Evolutionary conservation across 2,888 invertebrate genomes (phyloP), one percentile per base, ranked within the genome.

Genomic region (Lasioglossum vierecki): DNA sequence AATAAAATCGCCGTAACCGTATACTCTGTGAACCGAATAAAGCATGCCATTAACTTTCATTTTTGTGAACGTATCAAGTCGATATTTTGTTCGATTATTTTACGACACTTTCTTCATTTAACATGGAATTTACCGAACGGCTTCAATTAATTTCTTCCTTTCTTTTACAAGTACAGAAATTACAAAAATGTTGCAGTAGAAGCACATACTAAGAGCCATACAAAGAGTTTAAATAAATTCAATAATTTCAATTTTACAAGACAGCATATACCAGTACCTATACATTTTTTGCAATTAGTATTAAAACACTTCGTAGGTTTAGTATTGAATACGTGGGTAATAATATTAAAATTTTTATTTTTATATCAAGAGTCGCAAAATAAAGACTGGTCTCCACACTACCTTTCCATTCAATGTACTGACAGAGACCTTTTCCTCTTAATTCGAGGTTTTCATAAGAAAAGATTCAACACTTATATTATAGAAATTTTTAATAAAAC

Each of bases 21-120:
- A n/a, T 68, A 5, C 11, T 39, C 39, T 9, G 6, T 0, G 76
- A 68, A 15, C 35, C 44, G 49, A 77, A 35, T 39, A 39, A 11
- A 35, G 15, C n/a, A n/a, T 53, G 39, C 26, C 30, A 66, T 46
- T 49, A 66, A 35, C 46, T 66, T 76, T 46, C 63, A 76, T 35
- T 70, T 70, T 41, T 22, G n/a, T 13, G 13, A 13, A 41, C 41
- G 30, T 15, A 63, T 11, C 46, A 66, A n/a, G 22, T 66, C 13
- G 76, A n/a, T 46, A 66, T n/a, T 2, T 15, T n/a, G 18, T 57
- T 18, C 13, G 9, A 60, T 63, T n/a, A 66, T 46, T 46, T 30
- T 44, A 35, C 18, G 44, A 13, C 22, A 30, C 18, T 60, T 44
- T 44, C 44, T 5, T 63, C 18, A 2, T 13, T 11, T 11, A n/a